Evolutionary conservation across 2,888 invertebrate species (phyloP).

Genomic region (Eumerus sabulonum): DNA sequence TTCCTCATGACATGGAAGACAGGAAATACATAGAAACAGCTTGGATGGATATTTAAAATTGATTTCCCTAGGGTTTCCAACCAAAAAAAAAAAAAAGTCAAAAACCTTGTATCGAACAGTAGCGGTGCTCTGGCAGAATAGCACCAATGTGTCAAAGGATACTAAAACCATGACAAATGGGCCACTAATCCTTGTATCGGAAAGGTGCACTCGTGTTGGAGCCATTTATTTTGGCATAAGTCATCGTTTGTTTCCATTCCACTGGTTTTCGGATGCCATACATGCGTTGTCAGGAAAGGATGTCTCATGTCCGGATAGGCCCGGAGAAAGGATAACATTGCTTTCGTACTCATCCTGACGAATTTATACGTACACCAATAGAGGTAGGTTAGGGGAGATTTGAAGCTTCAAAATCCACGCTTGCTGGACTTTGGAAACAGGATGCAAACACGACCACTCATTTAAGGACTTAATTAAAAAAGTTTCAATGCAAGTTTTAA

Average conservation of each 20-base stretch:
- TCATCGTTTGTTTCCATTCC: constrained; percentile 63
- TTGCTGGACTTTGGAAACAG: too few species aligned
- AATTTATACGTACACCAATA: too few species aligned
- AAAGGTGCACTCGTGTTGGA: constrained; percentile 65
- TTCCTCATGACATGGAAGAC: neutral
- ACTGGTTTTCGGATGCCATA: neutral
- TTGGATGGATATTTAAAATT: constrained; percentile 25
- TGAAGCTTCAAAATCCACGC: too few species aligned
- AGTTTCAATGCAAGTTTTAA: too few species aligned
- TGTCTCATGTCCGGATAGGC: neutral
- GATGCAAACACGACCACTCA: too few species aligned
- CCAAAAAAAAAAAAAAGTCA: neutral
- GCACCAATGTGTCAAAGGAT: constrained; percentile 62
- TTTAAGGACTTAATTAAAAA: too few species aligned
- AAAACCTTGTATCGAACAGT: neutral
- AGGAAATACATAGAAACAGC: constrained; percentile 18
- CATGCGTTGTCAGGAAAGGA: neutral
- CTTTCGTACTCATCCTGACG: too few species aligned
- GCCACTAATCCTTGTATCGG: constrained; percentile 61
- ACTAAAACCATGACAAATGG: constrained; percentile 64
- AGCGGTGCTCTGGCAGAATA: constrained; percentile 20
- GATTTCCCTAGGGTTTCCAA: constrained; percentile 17
- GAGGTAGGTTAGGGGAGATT: too few species aligned
- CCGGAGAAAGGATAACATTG: too few species aligned
- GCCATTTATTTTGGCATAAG: constrained; percentile 63